Conservation (phyloP, 2,113 vertebrate species). For the Sinocyclocheilus anshuiensis region DNA sequence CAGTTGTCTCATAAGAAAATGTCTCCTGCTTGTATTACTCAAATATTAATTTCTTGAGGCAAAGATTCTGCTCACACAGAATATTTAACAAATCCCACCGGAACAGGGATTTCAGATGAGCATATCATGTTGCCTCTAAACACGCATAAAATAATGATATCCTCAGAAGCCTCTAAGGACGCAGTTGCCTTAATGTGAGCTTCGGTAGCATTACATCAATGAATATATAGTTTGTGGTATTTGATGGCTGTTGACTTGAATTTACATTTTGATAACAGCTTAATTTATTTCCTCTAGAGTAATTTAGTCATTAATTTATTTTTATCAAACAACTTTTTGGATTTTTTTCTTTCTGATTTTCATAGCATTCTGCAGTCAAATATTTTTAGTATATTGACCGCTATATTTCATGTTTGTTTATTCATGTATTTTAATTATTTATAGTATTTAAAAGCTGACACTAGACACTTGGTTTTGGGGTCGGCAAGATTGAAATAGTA, state of each 20-base stretch:
- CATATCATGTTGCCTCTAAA: constrained; percentile 52
- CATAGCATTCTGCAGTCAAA: not conserved
- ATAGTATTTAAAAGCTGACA: not conserved
- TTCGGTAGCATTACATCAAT: constrained; percentile 34
- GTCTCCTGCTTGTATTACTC: constrained; percentile 35
- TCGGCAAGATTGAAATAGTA: too few relatives aligned
- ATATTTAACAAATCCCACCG: constrained; percentile 56
- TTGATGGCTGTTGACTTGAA: constrained; percentile 11
- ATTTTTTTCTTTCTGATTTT: not conserved
- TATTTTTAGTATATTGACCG: not conserved
- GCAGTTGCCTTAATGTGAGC: constrained; percentile 41
- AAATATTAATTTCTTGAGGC: constrained; percentile 47
- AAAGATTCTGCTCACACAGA: constrained; percentile 48
- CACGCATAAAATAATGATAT: constrained; percentile 54
- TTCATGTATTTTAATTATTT: not conserved
- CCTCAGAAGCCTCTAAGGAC: constrained; percentile 30
- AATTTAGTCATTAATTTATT: not conserved
- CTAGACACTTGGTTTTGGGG: not conserved
- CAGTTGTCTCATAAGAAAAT: constrained; percentile 28
- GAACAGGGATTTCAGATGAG: constrained; percentile 52
- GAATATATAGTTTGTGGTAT: constrained; percentile 11
- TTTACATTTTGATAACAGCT: constrained; percentile 22
- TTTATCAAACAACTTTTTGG: not conserved
- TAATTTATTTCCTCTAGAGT: not conserved
- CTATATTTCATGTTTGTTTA: not conserved